A percentile compares a stretch with the other conserved stretches of the same genome.
Conservation (phyloP, 2,888 invertebrate genomes). For the Tridacna crocea region DNA sequence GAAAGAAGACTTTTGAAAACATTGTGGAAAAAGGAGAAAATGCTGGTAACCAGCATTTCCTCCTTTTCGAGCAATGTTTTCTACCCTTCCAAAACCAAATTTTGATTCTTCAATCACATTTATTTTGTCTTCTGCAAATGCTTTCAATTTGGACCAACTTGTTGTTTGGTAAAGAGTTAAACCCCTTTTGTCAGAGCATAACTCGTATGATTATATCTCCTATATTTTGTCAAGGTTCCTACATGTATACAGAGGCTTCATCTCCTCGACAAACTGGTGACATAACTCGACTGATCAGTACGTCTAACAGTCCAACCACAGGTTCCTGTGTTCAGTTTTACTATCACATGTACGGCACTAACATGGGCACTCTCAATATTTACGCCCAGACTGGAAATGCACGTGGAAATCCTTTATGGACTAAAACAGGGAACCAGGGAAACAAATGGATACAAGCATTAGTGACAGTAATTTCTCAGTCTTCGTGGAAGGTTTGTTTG, state of each 20-base stretch:
- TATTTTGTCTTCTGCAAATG: too few species aligned
- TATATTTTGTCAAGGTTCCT: slow-evolving; percentile 60
- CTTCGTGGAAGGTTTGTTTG: slow-evolving; percentile 69
- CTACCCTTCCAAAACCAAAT: too few species aligned
- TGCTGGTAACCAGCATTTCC: too few species aligned
- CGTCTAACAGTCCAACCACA: slow-evolving; percentile 51
- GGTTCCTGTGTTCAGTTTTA: slow-evolving; percentile 72
- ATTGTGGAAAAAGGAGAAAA: too few species aligned
- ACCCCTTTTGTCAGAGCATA: background rate
- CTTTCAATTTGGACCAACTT: too few species aligned
- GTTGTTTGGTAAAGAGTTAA: too few species aligned
- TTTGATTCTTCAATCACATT: too few species aligned
- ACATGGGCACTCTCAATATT: slow-evolving; percentile 71
- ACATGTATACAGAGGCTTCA: slow-evolving; percentile 73
- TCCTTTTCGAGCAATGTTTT: too few species aligned
- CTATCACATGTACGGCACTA: slow-evolving; percentile 73
- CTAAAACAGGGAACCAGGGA: slow-evolving; percentile 66
- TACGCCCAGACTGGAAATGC: slow-evolving; percentile 57
- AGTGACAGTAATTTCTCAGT: slow-evolving; percentile 66
- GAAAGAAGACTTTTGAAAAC: too few species aligned
- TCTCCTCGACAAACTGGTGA: slow-evolving; percentile 57
- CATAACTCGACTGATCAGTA: slow-evolving; percentile 64
- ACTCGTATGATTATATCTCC: background rate
- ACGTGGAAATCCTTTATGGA: slow-evolving; percentile 56
- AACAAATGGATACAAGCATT: slow-evolving; percentile 71